Evolutionary conservation across 1,140 invertebrate genomes (phyloP).

Genomic region (Homarus americanus): DNA sequence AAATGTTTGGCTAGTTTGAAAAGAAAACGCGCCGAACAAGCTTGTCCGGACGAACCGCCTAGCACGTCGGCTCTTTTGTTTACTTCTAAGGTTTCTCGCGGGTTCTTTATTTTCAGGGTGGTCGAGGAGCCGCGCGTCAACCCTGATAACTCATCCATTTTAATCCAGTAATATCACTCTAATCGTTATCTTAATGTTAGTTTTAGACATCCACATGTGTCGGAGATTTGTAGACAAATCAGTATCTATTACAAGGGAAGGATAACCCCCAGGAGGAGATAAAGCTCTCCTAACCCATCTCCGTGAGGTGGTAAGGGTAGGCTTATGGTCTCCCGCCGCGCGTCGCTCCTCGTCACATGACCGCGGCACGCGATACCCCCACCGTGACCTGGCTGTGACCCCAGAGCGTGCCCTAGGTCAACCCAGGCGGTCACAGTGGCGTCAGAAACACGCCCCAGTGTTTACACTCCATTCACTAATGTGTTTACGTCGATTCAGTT

Average conservation of each 20-base stretch:
- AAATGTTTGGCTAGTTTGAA: constrained; percentile 2
- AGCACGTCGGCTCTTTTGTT: constrained; percentile 15
- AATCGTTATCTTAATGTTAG: not conserved
- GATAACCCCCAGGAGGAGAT: not conserved
- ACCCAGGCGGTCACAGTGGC: not conserved
- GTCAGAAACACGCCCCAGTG: not conserved
- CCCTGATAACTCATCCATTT: not conserved
- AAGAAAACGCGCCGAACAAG: not conserved
- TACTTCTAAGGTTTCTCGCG: not conserved
- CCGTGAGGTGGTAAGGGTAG: not conserved
- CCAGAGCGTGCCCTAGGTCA: not conserved
- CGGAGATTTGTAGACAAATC: not conserved
- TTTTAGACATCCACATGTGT: not conserved
- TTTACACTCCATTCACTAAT: not conserved
- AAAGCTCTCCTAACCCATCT: not conserved
- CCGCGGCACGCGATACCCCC: not conserved
- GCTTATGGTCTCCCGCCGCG: not conserved
- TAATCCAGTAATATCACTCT: not conserved
- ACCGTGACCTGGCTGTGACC: not conserved
- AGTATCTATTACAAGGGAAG: not conserved
- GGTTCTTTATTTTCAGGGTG: not conserved
- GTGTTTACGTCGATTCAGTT: not conserved
- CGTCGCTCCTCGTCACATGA: not conserved
- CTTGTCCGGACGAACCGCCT: not conserved
- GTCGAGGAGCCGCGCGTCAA: not conserved